A percentile compares a stretch with the other conserved stretches of the same genome.
Conservation (phyloP, 2,113 vertebrate species). For the Oryzias javanicus region DNA sequence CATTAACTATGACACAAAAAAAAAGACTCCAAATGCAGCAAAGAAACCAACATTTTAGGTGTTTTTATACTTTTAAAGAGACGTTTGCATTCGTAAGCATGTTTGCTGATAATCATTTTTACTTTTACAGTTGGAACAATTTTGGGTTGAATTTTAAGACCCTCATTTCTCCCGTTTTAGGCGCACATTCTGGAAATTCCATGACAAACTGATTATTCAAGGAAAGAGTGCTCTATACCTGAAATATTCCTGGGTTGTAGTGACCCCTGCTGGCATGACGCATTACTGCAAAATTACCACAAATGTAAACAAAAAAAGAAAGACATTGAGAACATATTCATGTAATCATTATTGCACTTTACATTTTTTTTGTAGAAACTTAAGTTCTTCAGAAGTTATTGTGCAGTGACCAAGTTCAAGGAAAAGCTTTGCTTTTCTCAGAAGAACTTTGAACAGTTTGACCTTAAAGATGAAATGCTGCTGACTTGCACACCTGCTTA, state of each 20-base stretch:
- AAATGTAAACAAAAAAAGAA: neutral
- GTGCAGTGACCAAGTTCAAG: neutral
- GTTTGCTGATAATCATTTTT: no score
- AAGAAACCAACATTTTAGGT: no score
- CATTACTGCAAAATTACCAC: conserved; percentile 21
- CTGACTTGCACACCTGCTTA: neutral
- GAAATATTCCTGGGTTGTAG: conserved; percentile 40
- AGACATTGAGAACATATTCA: conserved; percentile 24
- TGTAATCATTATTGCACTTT: conserved; percentile 51
- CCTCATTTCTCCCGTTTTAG: no score
- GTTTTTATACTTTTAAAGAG: no score
- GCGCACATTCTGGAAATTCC: no score
- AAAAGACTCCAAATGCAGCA: no score
- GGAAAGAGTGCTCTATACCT: no score
- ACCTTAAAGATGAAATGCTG: neutral
- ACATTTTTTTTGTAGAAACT: conserved; percentile 14
- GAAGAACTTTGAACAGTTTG: neutral
- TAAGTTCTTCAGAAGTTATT: neutral
- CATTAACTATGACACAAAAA: no score
- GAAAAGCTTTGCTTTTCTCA: neutral
- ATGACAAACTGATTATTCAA: no score
- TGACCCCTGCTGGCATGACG: conserved; percentile 63
- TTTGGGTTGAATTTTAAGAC: no score
- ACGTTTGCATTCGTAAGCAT: no score
- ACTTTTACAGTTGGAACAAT: no score